Evolutionary conservation across 2,113 vertebrate genomes (phyloP), one percentile per base, ranked within the genome.

Genomic region (Dromas ardeola): DNA sequence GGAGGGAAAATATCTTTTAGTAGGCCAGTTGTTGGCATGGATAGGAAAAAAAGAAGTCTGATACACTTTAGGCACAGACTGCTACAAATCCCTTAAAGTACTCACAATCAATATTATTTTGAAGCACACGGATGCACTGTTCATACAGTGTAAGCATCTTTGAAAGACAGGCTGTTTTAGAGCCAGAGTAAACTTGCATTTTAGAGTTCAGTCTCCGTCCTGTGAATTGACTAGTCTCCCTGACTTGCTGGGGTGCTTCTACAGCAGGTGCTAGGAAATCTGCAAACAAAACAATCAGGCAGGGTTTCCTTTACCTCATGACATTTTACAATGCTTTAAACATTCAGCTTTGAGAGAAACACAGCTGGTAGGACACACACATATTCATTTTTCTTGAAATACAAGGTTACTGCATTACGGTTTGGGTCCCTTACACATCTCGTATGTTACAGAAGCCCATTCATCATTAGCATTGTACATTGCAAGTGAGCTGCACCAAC

Each of bases 41-140:
- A 55, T 13, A 43, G 13, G 4, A 8, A 26, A 61, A 49, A 69
- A 34, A 85, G 11, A 45, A 42, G 32, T 22, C 25, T 29, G 12
- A 84, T 42, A 73, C 2, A 3, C 42, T 58, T 87, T 30, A 90
- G 43, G 34, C 43, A 77, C 18, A 66, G n/a, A 34, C 40, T 70
- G 47, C n/a, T 70, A 85, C n/a, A 92, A 85, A 90, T 45, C 4
- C 40, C 43, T 79, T 34, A 5, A 79, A 81, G 29, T 88, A 98
- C 99, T 98, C 95, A 99, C 99, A 97, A 47, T 99, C 98, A 22
- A 99, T 98, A 87, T 99, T 99, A 96, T 99, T 99, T 95, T 99
- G 99, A 53, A 99, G 98, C 5, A 98, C 82, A 13, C 99, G 98
- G 86, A 99, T 98, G 88, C 99, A 99, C 95, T 98, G 99, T 53